phyloP scores from a whole-genome alignment of 2,888 invertebrate species.

The Drosophila macrospina region DNA sequence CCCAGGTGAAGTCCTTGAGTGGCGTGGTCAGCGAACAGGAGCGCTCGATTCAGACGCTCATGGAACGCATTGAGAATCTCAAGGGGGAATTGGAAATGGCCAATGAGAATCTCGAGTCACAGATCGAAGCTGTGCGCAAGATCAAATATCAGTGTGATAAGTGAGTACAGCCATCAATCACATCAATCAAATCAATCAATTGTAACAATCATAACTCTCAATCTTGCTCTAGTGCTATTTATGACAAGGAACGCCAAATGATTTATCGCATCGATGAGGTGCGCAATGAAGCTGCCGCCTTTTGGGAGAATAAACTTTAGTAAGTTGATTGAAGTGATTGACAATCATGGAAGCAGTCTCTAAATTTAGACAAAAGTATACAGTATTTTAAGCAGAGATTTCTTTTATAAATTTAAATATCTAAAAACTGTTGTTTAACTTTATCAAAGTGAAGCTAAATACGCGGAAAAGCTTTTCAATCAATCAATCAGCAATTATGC shows the following conservation, averaged over 20 bases:
- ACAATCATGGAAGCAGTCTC: no score
- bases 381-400: no score
- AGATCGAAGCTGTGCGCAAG: slow-evolving; percentile 86
- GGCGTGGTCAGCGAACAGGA: slow-evolving; percentile 87
- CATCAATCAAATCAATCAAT: no score
- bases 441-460: no score
- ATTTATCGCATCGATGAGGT: slow-evolving; percentile 86
- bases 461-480: no score
- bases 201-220: background rate
- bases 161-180: slow-evolving; percentile 57
- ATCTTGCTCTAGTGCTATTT: slow-evolving; percentile 76
- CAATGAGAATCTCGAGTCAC: slow-evolving; percentile 86
- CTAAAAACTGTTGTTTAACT: no score
- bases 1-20: slow-evolving; percentile 87
- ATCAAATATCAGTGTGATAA: slow-evolving; percentile 85
- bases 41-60: slow-evolving; percentile 86
- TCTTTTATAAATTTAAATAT: no score
- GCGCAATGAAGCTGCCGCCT: slow-evolving; percentile 87
- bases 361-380: no score
- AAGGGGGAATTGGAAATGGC: slow-evolving; percentile 86
- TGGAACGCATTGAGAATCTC: slow-evolving; percentile 87
- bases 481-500: no score
- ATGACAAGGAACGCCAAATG: slow-evolving; percentile 86
- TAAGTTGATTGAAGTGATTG: no score
- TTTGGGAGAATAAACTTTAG: slow-evolving; percentile 88